Evolutionary conservation across 2,888 invertebrate genomes (phyloP).

Genomic region (Pyrocoelia pectoralis): DNA sequence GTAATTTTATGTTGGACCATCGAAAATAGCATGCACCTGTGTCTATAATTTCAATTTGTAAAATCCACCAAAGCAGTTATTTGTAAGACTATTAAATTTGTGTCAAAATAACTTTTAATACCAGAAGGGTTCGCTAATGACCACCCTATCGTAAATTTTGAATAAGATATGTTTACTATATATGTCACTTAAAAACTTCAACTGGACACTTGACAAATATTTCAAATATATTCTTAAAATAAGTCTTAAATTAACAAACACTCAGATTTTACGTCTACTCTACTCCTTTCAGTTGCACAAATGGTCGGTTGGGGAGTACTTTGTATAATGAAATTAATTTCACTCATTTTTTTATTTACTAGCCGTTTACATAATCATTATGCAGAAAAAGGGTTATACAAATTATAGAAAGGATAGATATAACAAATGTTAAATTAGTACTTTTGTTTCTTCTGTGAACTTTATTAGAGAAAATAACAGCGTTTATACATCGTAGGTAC

Average conservation of each 20-base stretch:
- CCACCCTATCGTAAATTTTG: conserved; percentile 37
- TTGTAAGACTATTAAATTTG: conserved; percentile 34
- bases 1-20: conserved; percentile 28
- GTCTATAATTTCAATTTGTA: conserved; percentile 40
- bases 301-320: no score
- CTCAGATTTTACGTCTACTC: no score
- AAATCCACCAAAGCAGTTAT: conserved; percentile 37
- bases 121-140: conserved; percentile 35
- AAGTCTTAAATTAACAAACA: background rate
- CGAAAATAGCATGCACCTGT: conserved; percentile 40
- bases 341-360: no score
- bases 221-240: conserved; percentile 28
- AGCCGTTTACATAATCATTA: no score
- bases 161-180: conserved; percentile 23
- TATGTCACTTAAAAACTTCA: conserved; percentile 26
- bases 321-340: no score
- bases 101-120: conserved; percentile 36
- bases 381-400: no score
- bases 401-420: no score
- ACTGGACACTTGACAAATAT: conserved; percentile 37
- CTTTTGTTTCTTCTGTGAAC: no score
- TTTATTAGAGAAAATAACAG: no score
- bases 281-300: no score
- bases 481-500: no score
- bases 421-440: no score